Evolutionary conservation across 2,797 vertebrate genomes (phyloP), one percentile per base, ranked within the genome.

Genomic region (Cuniculus paca): DNA sequence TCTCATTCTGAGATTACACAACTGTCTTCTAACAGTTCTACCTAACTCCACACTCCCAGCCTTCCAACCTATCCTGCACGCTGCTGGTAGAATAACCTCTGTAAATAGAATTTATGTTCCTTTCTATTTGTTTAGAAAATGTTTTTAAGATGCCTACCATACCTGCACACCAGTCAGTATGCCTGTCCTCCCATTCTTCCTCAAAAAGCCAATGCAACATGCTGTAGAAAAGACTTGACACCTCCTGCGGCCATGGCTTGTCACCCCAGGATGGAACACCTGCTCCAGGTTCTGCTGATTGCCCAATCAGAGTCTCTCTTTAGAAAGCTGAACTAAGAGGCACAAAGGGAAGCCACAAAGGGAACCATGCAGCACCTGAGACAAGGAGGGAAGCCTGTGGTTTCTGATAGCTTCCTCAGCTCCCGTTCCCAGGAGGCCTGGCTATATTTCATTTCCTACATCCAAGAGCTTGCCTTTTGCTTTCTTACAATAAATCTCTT

Each of bases 401-500:
- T 45, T 80, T 80, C 92, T n/a, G 24, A 56, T 0, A 45, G 68
- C 9, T 56, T 61, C 75, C 80, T 85, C 50, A 79, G 80, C 42
- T 80, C 92, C 24, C 56, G 28, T 10, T 65, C 88, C 92, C 88
- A 28, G 28, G 61, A 16, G 1, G 14, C 45, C 50, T 42, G 24
- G 68, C 45, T 94, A 1, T 50, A 42, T 63, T 85, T 72, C 16
- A 28, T 48, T n/a, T 60, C 58, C 77, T 60, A 12, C 31, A 39
- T 50, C 77, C 52, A 17, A 4, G 20, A 93, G 28, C 19, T 58
- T 91, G 31, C 20, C 45, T 91, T 82, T 84, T 68, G 39, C 48
- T 88, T 84, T 78, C 50, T 90, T 87, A 87, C 28, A 60, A 45
- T 45, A 85, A 39, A 72, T 42, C 75, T 88, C 81, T 65, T 77